Base-by-base conservation (phyloP, 2,797 vertebrate genomes). In the Gila robusta region DNA sequence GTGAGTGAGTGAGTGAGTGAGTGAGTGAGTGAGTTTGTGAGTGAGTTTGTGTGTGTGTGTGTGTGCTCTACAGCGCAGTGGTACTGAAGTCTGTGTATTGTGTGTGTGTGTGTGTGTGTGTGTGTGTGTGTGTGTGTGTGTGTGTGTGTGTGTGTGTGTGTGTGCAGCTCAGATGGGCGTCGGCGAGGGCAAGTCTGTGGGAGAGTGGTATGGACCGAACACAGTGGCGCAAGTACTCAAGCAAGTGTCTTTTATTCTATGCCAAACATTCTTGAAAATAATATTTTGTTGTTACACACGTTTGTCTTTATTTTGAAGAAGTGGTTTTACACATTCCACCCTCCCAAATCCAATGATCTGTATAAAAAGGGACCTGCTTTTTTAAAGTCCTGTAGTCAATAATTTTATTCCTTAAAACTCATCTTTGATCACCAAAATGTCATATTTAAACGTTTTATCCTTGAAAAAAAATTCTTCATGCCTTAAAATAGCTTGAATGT, bases 131-230 rank as follows among this genome's bases (percentile, higher is more conserved):
- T 35, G 4, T 35, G 35, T 35, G 35, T 35, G 28, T 32, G 28
- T 81, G 44, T 64, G 79, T 69, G 17, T 87, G 49, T 52, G 49
- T 52, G 47, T 49, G 47, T 35, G 21, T 83, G 79, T 94, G 93
- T 84, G 80, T 94, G 93, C 94, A 97, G 97, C 97, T 1, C 97
- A 97, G 95, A 97, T 97, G 97, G 97, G 97, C 54, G 96, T 97
- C 85, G 97, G 97, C 88, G 97, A 97, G 93, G 97, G 97, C 67
- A 97, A 97, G 90, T 96, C 96, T 69, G 96, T 97, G 67, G 97
- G 97, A 86, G 96, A 97, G 91, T 97, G 97, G 97, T 97, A 97
- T 87, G 97, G 97, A 93, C 97, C 97, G 92, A 97, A 97, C 86
- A 97, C 97, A 88, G 97, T 97, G 88, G 96, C 97, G 79, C 97